Percentiles rank a stretch among this genome's conserved stretches.
These are phyloP conservation scores for Netelia melanura DNA, from an alignment of 2,888 invertebrate species.

Conservation along the genomic window DNA sequence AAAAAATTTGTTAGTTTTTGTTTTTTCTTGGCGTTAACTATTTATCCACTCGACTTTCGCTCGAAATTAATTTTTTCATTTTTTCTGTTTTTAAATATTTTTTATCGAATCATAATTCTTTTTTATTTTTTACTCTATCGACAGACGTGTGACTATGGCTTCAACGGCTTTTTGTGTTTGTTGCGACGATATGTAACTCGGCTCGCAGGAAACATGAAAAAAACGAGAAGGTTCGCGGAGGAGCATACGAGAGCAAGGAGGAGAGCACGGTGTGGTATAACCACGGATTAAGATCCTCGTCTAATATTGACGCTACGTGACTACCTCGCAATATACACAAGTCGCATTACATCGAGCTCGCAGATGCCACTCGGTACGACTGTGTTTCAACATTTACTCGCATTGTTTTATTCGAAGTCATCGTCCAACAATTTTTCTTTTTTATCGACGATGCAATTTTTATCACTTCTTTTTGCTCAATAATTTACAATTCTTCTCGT, in stretches of 20 bases:
- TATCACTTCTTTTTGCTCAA: no score
- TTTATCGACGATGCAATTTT: no score
- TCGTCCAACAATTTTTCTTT: constrained; percentile 3
- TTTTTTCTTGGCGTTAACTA: no score
- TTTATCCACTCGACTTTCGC: no score
- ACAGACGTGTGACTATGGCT: neutral
- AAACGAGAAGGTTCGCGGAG: constrained; percentile 13
- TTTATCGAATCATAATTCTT: neutral
- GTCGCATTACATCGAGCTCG: constrained; percentile 29
- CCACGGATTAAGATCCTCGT: constrained; percentile 68
- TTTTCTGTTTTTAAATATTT: neutral
- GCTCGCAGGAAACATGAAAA: neutral
- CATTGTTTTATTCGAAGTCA: neutral
- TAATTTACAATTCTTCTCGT: no score
- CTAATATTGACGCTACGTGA: constrained; percentile 74
- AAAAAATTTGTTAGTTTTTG: no score
- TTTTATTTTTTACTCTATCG: neutral
- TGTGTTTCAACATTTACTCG: neutral
- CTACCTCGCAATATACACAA: constrained; percentile 68
- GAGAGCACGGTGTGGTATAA: neutral
- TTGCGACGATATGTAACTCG: neutral
- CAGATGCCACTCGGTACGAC: constrained; percentile 22
- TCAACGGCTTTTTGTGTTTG: neutral
- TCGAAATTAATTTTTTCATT: neutral
- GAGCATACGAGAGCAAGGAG: neutral